Conservation (phyloP, 2,797 vertebrate genomes). For the Lateolabrax maculatus region DNA sequence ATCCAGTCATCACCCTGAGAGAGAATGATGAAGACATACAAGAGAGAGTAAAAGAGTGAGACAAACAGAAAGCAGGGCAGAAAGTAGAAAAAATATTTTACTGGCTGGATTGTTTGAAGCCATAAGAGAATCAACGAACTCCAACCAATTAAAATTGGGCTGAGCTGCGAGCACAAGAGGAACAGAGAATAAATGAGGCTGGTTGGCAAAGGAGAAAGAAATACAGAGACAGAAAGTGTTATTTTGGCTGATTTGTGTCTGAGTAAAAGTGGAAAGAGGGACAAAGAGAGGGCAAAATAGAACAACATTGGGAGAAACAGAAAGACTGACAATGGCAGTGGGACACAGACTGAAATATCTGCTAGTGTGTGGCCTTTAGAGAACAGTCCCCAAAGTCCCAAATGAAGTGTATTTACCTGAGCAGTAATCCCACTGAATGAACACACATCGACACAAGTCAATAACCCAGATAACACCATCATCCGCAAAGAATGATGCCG, state of each 20-base stretch:
- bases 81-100: neutral
- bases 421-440: constrained; percentile 70
- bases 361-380: constrained; percentile 29
- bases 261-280: neutral
- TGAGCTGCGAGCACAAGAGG: constrained; percentile 5
- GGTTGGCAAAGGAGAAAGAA: neutral
- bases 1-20: constrained; percentile 86
- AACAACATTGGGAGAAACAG: constrained; percentile 10
- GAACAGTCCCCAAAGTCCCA: constrained; percentile 44
- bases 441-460: constrained; percentile 73
- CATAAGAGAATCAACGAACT: constrained; percentile 35
- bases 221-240: constrained; percentile 23
- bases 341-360: constrained; percentile 36
- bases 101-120: constrained; percentile 27
- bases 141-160: constrained; percentile 40
- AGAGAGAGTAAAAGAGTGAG: neutral
- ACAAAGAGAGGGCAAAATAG: neutral
- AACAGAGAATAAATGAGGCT: neutral
- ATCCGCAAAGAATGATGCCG: constrained; percentile 69
- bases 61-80: neutral
- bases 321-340: constrained; percentile 2
- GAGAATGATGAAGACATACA: constrained; percentile 14
- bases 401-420: constrained; percentile 74
- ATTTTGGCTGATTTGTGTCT: constrained; percentile 22
- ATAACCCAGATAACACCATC: constrained; percentile 79